These are phyloP conservation scores for Thamnaconus septentrionalis DNA, from an alignment of 2,113 vertebrate genomes.

Conservation along the genomic window DNA sequence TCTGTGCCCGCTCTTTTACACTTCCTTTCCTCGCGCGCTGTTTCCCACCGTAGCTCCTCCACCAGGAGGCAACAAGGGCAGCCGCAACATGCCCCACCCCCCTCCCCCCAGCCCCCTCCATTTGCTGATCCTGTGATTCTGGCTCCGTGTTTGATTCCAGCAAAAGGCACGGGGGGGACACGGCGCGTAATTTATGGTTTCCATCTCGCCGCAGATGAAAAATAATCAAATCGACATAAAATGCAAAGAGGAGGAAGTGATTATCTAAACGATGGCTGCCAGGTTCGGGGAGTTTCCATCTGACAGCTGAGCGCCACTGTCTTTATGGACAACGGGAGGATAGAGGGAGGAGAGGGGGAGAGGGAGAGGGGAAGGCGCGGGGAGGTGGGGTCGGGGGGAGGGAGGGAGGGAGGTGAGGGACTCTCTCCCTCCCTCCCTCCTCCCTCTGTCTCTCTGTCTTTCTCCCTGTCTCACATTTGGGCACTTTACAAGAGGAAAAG, in stretches of 20 bases:
- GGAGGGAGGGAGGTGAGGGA: slow-evolving; percentile 87
- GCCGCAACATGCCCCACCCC: no score
- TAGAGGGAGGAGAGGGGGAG: slow-evolving; percentile 72
- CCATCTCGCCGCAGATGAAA: slow-evolving; percentile 68
- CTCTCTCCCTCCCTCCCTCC: slow-evolving; percentile 26
- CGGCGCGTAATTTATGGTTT: slow-evolving; percentile 70
- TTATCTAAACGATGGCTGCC: slow-evolving; percentile 73
- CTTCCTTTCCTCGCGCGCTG: no score
- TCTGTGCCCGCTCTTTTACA: no score
- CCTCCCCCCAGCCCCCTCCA: no score
- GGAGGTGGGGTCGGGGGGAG: slow-evolving; percentile 84
- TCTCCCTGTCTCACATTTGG: slow-evolving; percentile 76
- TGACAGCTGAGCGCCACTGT: slow-evolving; percentile 72
- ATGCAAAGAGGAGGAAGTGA: slow-evolving; percentile 73
- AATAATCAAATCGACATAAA: slow-evolving; percentile 77
- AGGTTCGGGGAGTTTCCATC: slow-evolving; percentile 69
- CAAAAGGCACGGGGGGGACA: slow-evolving; percentile 56
- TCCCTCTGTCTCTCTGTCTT: no score
- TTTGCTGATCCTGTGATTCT: slow-evolving; percentile 58
- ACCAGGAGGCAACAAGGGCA: no score
- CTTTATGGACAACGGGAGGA: slow-evolving; percentile 71
- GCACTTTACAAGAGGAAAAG: slow-evolving; percentile 94
- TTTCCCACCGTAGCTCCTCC: no score
- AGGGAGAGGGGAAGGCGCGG: slow-evolving; percentile 68
- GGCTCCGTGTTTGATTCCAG: slow-evolving; percentile 52